A percentile compares a stretch with the other conserved stretches of the same genome.
These are phyloP conservation scores for Scaptodrosophila latifasciaeformis DNA, from an alignment of 2,888 invertebrate species.

Conservation along the genomic window DNA sequence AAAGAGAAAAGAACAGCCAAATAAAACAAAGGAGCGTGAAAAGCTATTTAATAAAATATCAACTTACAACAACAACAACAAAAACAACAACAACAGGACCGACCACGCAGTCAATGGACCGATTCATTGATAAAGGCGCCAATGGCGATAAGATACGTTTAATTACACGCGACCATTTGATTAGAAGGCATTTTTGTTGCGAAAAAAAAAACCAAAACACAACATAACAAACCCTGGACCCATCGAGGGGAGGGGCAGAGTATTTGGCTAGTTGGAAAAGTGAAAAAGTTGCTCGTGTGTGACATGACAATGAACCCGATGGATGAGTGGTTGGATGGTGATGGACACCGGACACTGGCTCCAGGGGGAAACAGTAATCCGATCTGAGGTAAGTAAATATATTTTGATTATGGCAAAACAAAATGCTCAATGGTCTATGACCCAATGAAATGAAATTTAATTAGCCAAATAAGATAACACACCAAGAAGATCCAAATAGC, in stretches of 20 bases:
- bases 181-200: constrained; percentile 16
- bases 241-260: constrained; percentile 1
- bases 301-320: constrained; percentile 1
- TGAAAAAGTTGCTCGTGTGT: constrained; percentile 4
- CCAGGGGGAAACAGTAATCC: neutral
- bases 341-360: neutral
- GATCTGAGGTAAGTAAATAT: neutral
- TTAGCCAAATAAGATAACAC: neutral
- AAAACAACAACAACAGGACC: neutral
- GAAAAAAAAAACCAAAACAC: neutral
- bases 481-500: too few relatives aligned
- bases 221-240: constrained; percentile 1
- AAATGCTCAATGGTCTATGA: too few relatives aligned
- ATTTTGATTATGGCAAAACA: too few relatives aligned
- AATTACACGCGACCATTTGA: constrained; percentile 49
- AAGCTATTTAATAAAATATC: constrained; percentile 55
- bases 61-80: constrained; percentile 41
- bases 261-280: neutral
- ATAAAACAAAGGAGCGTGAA: constrained; percentile 46
- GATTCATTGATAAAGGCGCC: constrained; percentile 53
- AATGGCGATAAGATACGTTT: constrained; percentile 53
- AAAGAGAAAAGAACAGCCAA: constrained; percentile 17
- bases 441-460: neutral
- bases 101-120: constrained; percentile 35
- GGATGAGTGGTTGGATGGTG: neutral